Base-by-base conservation (phyloP, 2,113 vertebrate genomes). In the Herpetotheres cachinnans region DNA sequence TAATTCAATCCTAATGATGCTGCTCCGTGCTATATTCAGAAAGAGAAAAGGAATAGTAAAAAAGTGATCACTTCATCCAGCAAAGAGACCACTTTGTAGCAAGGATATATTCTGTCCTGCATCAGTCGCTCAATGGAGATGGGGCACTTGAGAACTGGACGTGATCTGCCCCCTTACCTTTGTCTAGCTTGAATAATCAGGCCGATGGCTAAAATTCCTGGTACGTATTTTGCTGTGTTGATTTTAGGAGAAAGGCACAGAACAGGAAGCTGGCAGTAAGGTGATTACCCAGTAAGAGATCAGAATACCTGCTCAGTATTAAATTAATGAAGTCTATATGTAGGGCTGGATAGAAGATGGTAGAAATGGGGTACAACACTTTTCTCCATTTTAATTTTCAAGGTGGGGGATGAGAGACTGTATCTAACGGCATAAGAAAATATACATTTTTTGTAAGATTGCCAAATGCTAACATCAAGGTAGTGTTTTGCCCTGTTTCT, bases 1-100 rank as follows among this genome's bases (percentile, higher is more conserved):
- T 86, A 89, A 93, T 90, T 89, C 80, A 84, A 10, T 84, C 69
- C 79, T 93, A 92, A 92, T 71, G 69, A 82, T 72, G 67, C 63
- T 92, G 34, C 20, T 52, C 50, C 2, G 4, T 70, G 74, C 49
- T 86, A 14, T 40, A 70, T 56, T 92, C 32, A 69, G 58, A 47
- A 83, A 55, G 22, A 79, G 62, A 65, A 72, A 87, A 79, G 16
- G 30, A 88, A 54, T 16, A 86, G 54, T 77, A 46, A 73, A 61
- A 42, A 49, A 55, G 36, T 5, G 6, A 62, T 77, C 7, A 4
- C 10, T 89, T 74, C 54, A 58, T 59, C 47, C 50, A 84, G 20
- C 62, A 86, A 38, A 69, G 38, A 83, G 59, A 49, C 12, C 20
- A 2, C 42, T 83, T 84, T 22, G 30, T 5, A 32, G 27, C 18